phyloP scores from a whole-genome alignment of 2,113 vertebrate genomes.

The Leucopternis melanops region DNA sequence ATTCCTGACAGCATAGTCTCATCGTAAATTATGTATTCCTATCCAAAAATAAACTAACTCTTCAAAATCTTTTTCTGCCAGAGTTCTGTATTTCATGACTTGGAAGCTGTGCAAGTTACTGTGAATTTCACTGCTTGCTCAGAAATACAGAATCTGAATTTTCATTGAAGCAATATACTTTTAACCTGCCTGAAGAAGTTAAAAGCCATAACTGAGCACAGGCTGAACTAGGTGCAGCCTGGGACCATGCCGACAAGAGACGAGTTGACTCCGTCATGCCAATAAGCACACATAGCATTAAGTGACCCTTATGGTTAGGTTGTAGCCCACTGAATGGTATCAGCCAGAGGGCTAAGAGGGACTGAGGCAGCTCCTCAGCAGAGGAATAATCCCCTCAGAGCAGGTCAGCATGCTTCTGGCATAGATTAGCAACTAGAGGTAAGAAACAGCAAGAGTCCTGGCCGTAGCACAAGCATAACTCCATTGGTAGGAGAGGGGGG shows the following conservation, averaged over 20 bases:
- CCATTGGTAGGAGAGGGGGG: fast-evolving
- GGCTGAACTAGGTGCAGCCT: not conserved
- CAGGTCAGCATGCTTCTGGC: not conserved
- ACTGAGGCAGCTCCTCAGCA: not conserved
- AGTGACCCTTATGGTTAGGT: not conserved
- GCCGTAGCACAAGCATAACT: not conserved
- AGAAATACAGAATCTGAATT: not conserved
- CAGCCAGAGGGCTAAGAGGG: not conserved
- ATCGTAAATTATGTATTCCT: not conserved
- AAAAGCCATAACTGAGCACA: not conserved
- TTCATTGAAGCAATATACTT: not conserved
- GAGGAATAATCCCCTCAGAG: not conserved
- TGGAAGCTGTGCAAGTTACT: not conserved
- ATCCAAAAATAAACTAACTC: not conserved
- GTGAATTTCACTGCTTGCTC: not conserved
- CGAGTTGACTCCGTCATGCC: fast-evolving
- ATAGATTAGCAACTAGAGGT: not conserved
- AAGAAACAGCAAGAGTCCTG: not conserved
- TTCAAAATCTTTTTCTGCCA: not conserved
- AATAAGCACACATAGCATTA: not conserved
- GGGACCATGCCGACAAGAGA: not conserved
- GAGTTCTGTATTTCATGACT: not conserved
- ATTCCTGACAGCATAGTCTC: not conserved
- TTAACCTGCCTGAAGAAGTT: not conserved
- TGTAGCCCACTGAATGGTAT: not conserved